Conservation (phyloP, 2,113 vertebrate species). For the Mungos mungo region DNA sequence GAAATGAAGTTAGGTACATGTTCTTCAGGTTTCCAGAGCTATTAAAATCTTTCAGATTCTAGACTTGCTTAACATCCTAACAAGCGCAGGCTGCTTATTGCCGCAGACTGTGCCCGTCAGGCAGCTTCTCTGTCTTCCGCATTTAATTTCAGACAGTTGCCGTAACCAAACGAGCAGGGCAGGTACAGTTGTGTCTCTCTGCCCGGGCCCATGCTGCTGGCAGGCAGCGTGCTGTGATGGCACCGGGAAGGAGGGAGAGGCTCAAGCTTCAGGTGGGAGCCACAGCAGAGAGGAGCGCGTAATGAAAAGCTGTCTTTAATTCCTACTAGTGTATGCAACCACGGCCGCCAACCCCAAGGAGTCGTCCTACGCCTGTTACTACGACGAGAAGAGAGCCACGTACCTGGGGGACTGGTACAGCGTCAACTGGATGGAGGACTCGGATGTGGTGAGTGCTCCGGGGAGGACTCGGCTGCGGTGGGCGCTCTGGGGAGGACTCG, state of each 20-base stretch:
- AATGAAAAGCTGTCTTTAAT: neutral
- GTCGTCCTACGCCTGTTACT: constrained; percentile 98
- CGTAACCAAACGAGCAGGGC: neutral
- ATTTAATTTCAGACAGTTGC: neutral
- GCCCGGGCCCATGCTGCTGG: rapidly evolving
- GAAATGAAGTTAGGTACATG: neutral
- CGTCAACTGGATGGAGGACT: constrained; percentile 99
- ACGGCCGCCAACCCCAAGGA: constrained; percentile 93
- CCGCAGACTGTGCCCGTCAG: neutral
- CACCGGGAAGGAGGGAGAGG: neutral
- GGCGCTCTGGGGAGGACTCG: too few species aligned
- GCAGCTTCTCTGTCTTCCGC: neutral
- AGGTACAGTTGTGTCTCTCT: rapidly evolving
- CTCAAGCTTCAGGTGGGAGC: neutral
- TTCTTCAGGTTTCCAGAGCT: neutral
- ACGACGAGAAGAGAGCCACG: constrained; percentile 91
- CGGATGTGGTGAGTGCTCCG: constrained; percentile 89
- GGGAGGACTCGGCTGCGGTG: too few species aligned
- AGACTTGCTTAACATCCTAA: neutral
- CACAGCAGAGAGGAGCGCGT: neutral
- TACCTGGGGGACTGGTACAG: constrained; percentile 99
- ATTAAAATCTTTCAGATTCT: neutral
- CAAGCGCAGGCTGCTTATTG: neutral
- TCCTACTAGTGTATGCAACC: constrained; percentile 92
- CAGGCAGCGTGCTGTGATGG: neutral